A percentile compares a stretch with the other conserved stretches of the same genome.
phyloP scores from a whole-genome alignment of 2,888 invertebrate genomes.

The Euclidia mi region DNA sequence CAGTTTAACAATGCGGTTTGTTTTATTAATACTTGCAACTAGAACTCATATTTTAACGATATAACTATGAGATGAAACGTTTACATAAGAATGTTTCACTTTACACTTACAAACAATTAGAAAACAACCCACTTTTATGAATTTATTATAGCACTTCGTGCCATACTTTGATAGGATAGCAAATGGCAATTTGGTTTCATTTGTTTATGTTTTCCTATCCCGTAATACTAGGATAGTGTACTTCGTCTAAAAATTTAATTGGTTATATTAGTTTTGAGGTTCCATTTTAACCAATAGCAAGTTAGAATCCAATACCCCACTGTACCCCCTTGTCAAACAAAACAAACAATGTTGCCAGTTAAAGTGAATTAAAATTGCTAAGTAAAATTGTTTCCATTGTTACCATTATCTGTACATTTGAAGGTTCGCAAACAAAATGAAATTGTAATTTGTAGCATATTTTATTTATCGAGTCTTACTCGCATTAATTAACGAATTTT shows the following conservation, averaged over 20 bases:
- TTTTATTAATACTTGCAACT: conserved; percentile 54
- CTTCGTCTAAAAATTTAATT: conserved; percentile 33
- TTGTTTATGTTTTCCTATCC: conserved; percentile 50
- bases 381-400: too few relatives aligned
- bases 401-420: too few relatives aligned
- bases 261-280: not conserved
- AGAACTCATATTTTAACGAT: conserved; percentile 30
- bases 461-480: too few relatives aligned
- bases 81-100: conserved; percentile 46
- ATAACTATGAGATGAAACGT: conserved; percentile 28
- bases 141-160: conserved; percentile 59
- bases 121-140: conserved; percentile 59
- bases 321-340: conserved; percentile 11
- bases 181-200: conserved; percentile 76
- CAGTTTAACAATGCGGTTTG: conserved; percentile 84
- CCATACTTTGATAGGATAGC: conserved; percentile 59
- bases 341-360: conserved; percentile 23
- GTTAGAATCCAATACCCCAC: not conserved
- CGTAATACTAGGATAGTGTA: conserved; percentile 13
- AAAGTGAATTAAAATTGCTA: not conserved
- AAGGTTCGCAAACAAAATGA: too few relatives aligned
- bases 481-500: too few relatives aligned
- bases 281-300: conserved; percentile 23
- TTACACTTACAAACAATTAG: conserved; percentile 55
- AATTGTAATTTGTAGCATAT: too few relatives aligned